phyloP scores from a whole-genome alignment of 2,113 vertebrate genomes.

The Tragelaphus imberbis region DNA sequence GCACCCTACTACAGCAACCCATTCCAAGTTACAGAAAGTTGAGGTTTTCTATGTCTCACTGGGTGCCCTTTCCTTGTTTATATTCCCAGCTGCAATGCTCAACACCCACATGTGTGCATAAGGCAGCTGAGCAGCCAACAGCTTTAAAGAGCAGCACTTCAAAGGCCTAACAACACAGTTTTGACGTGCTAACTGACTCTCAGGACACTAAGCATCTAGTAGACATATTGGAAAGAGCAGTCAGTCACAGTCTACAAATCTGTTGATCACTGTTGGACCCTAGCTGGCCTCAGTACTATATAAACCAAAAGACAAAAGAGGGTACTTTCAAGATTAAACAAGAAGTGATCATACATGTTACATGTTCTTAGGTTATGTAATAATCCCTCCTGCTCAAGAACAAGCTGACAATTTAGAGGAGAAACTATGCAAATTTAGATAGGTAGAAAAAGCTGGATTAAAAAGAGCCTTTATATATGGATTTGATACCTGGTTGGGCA shows the following conservation, averaged over 20 bases:
- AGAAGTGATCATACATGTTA: background rate
- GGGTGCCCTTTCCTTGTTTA: background rate
- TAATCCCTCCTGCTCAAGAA: background rate
- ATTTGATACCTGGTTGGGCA: background rate
- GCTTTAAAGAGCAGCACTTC: background rate
- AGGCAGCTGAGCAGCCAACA: background rate
- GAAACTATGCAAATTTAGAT: background rate
- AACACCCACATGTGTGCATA: background rate
- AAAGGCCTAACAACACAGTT: background rate
- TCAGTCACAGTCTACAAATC: background rate
- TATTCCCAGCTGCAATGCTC: background rate
- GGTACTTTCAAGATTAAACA: background rate
- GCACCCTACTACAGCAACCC: background rate
- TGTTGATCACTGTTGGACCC: background rate
- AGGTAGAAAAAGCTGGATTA: background rate
- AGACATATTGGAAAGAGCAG: background rate
- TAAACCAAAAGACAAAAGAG: background rate
- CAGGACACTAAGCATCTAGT: background rate
- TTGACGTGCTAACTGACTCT: background rate
- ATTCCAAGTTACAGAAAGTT: slow-evolving; percentile 3
- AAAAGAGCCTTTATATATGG: background rate
- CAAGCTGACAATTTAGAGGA: background rate
- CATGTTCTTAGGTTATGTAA: background rate
- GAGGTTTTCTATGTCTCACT: background rate
- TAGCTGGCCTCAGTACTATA: background rate